Evolutionary conservation across 2,888 invertebrate species (phyloP), one percentile per base, ranked within the genome.

Genomic region (Octonoba sinensis): DNA sequence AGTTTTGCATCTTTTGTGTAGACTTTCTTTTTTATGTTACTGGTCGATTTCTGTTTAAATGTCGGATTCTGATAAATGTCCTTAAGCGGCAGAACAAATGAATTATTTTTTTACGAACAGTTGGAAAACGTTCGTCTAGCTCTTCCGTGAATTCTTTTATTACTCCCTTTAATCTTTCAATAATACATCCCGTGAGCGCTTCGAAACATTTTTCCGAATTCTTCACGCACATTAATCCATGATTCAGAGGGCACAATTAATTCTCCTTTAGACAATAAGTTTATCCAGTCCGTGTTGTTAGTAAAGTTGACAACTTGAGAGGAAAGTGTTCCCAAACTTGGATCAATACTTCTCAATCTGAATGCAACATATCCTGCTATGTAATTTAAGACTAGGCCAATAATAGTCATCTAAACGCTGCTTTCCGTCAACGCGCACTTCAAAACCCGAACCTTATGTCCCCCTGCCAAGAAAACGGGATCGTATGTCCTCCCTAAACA

Each of bases 11-110:
- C 8, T 3, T 36, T 36, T 36, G 36, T 6, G 36, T 36, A 36
- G 36, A 2, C 36, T 36, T 36, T 8, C 36, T 36, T 36, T 36
- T 36, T 36, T 6, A 36, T 36, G 8, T 36, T 36, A 36, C 8
- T 36, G 8, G 3, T 8, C 36, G 36, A 36, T 36, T 54, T 60
- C 60, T 60, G 16, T 60, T 60, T 36, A 60, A 60, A 27, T 16
- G 16, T 13, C 16, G 27, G 3, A 60, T 60, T 60, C 60, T 24
- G 3, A 60, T 60, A n/a, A 60, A 60, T 27, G 27, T 60, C 16
- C 60, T 60, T 60, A 24, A 6, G 24, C 60, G 24, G 36, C 60
- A 36, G 27, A 60, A 60, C 16, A 60, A 24, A 60, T 27, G 60
- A 36, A 36, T 36, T 59, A 16, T 27, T 13, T 24, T 27, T 59